Base-by-base conservation (phyloP, 2,888 invertebrate species). In the Dysmachus trigonus region DNA sequence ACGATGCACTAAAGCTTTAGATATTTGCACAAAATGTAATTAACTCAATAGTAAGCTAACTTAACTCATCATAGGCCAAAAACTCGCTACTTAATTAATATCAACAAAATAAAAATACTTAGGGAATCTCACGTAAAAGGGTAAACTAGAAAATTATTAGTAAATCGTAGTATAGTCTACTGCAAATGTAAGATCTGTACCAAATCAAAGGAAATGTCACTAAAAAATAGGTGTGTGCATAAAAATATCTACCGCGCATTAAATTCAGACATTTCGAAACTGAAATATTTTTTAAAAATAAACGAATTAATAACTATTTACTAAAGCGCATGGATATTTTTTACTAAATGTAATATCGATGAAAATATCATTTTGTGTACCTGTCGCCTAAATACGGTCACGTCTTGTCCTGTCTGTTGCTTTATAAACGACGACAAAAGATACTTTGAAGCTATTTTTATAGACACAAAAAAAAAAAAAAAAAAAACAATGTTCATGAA, bases 281-380 rank as follows among this genome's bases (percentile, higher is more conserved):
- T 51, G 38, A 79, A 41, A 79, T 79, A 79, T 79, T 79, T 79
- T 79, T 79, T 41, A 79, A 47, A 62, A 8, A 62, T 8, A 62
- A 62, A 62, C 27, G 27, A 79, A 79, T 79, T 31, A 79, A 79
- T 31, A 79, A 79, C 79, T 79, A 79, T 79, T 47, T 79, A 76
- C 51, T 79, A 79, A 62, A 62, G 27, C 62, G 62, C 41, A 47
- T 47, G 27, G 47, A 47, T 79, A 79, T 79, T 79, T 79, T 79
- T 79, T 22, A 79, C 47, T 38, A 79, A n/a, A 15, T 47, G n/a
- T 79, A 51, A 30, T 47, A 18, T 51, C 31, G 1, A 47, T 38
- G 30, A 47, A 41, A 79, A 73, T 73, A 73, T 73, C 73, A 73
- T 73, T 73, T 73, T 73, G 35, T 73, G 73, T 73, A 73, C 73